These are phyloP conservation scores for Trichogramma dendrolimi DNA, from an alignment of 2,888 invertebrate genomes.

Conservation along the genomic window DNA sequence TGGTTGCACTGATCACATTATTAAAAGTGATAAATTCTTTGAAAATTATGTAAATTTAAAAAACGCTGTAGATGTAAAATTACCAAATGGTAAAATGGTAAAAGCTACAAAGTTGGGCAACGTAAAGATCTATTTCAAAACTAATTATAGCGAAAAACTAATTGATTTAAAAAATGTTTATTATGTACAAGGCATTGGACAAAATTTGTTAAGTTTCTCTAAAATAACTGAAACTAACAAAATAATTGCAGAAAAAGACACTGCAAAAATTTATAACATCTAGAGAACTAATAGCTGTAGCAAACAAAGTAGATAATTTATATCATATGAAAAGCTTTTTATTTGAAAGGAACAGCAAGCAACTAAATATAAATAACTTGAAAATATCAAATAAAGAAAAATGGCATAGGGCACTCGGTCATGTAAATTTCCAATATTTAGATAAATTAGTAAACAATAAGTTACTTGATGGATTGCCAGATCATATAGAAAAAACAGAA, in stretches of 20 bases:
- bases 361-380: conserved; percentile 1
- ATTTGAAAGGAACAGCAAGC: not conserved
- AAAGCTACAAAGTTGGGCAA: conserved; percentile 24
- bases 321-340: conserved; percentile 23
- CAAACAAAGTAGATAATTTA: conserved; percentile 13
- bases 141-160: conserved; percentile 2
- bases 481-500: conserved; percentile 10
- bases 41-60: conserved; percentile 20
- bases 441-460: conserved; percentile 17
- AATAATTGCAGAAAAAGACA: conserved; percentile 10
- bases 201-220: conserved; percentile 20
- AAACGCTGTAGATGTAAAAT: conserved; percentile 25
- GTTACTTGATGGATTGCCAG: conserved; percentile 20
- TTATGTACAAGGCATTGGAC: conserved; percentile 11
- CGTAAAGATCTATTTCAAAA: conserved; percentile 13
- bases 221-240: conserved; percentile 14
- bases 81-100: conserved; percentile 21
- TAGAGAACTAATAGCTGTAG: conserved; percentile 19
- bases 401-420: conserved; percentile 29
- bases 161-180: conserved; percentile 13
- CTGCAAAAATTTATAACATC: conserved; percentile 27
- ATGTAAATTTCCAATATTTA: conserved; percentile 32
- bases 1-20: conserved; percentile 28
- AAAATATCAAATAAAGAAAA: conserved; percentile 27
- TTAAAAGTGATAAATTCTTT: conserved; percentile 20